Base-by-base conservation (phyloP, 2,797 vertebrate genomes). In the Euthynnus affinis region DNA sequence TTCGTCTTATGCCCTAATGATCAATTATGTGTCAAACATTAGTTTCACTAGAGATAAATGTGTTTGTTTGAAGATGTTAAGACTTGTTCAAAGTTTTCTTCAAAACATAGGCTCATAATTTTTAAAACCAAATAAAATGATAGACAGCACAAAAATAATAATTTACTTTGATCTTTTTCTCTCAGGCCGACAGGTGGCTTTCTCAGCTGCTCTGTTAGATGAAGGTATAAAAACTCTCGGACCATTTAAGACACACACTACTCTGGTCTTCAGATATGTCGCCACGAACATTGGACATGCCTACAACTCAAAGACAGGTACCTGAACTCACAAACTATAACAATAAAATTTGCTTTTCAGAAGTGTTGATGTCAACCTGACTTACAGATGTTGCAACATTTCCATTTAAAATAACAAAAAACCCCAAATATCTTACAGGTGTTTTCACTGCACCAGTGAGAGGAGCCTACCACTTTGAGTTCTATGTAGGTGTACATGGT, bases 181-280 rank as follows among this genome's bases (percentile, higher is more conserved):
- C 32, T 61, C 78, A 78, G 71, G 32, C 22, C 20, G 15, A 32
- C 58, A 55, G 29, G 80, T 85, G 59, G 75, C 79, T 6, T 85
- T 85, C 60, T 85, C 79, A 14, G 63, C 68, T 2, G 58, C 76
- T 61, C 34, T 80, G 13, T 4, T 40, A n/a, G 12, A 6, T 6
- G 0, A 9, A 29, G 29, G 37, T 6, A 0, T 0, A 0, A 5
- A 0, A 10, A 0, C 2, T 6, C 3, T 5, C 1, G 76, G 80
- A 63, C 73, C 69, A 8, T 76, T 65, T 20, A 32, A 58, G 34
- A 0, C 0, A 0, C 2, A 4, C 1, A 25, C 29, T 1, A 37
- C 34, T 46, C 73, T 86, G 73, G 20, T 66, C 10, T 84, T 64
- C n/a, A 62, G n/a, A 44, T 8, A 42, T 0, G 60, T 83, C 25